phyloP scores from a whole-genome alignment of 2,113 vertebrate genomes.

The Glareola pratincola region DNA sequence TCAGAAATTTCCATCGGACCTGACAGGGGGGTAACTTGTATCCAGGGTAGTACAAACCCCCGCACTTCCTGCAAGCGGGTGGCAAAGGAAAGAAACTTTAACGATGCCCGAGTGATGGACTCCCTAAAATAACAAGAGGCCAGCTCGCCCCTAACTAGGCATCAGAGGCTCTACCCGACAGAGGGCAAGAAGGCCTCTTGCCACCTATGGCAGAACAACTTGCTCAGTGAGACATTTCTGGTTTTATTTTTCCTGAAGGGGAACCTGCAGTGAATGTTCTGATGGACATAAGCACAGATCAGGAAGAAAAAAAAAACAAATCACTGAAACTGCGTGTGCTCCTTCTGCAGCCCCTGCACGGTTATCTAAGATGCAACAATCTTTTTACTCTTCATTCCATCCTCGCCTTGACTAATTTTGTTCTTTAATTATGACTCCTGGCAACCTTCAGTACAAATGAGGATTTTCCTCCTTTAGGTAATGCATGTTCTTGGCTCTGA shows the following conservation, averaged over 20 bases:
- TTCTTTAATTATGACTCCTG: constrained; percentile 58
- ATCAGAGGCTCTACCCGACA: neutral
- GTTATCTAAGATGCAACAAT: constrained; percentile 25
- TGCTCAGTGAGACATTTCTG: neutral
- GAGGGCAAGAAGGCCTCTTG: neutral
- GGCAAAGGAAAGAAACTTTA: neutral
- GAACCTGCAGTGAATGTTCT: neutral
- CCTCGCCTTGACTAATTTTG: constrained; percentile 36
- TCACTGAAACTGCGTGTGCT: neutral
- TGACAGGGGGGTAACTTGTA: neutral
- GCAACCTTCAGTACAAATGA: constrained; percentile 59
- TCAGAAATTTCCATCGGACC: neutral
- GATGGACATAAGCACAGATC: neutral
- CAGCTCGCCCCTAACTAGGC: neutral
- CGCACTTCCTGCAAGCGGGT: neutral
- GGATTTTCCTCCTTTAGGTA: constrained; percentile 57
- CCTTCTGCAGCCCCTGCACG: neutral
- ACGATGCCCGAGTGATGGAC: neutral
- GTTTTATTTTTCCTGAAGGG: neutral
- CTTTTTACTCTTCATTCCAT: constrained; percentile 23
- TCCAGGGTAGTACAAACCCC: neutral
- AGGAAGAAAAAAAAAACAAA: neutral
- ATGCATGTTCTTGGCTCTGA: constrained; percentile 56
- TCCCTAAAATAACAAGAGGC: neutral
- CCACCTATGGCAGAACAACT: neutral